Base-by-base conservation (phyloP, 2,797 vertebrate genomes). In the Schizopygopsis malacanthus region DNA sequence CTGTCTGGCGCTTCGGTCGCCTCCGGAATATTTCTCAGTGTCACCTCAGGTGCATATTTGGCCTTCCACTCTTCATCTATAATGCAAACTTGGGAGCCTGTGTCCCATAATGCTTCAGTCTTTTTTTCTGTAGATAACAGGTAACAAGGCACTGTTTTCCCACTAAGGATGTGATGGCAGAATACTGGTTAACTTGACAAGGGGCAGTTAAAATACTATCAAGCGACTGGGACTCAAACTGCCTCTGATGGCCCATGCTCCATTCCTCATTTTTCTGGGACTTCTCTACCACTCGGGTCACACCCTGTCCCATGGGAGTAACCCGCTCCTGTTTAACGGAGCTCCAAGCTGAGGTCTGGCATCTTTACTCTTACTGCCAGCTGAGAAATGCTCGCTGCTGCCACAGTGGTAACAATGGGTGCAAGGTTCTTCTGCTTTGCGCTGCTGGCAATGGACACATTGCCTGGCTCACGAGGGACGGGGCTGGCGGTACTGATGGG, bases 371-470 rank as follows among this genome's bases (percentile, higher is more conserved):
- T 39, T 39, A 39, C 37, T 4, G 37, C 37, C 37, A 39, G 37
- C 37, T 39, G 37, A 39, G 37, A 39, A 39, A 39, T 39, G 37
- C 37, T 39, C 37, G 37, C 37, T 39, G 37, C 37, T 39, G 37
- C 37, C 37, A 39, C 37, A 39, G 37, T 43, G 20, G 33, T 72
- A 80, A 39, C 56, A 83, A n/a, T 81, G 81, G 37, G n/a, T 52
- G 59, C 85, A 86, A 39, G 22, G 63, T 43, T 79, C 65, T 22
- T 79, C 83, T 71, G n/a, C 11, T 22, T 9, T 71, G 2, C 37
- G 15, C 37, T 77, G 37, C 54, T 82, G 79, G 61, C 61, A 82
- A 22, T 80, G 61, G 4, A 82, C 78, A 72, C 85, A 86, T 43
- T 70, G 75, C 79, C 33, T 70, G 52, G 75, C 61, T 9, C 3